Conservation (phyloP, 2,888 invertebrate species). For the Agonopterix alstromeriana region DNA sequence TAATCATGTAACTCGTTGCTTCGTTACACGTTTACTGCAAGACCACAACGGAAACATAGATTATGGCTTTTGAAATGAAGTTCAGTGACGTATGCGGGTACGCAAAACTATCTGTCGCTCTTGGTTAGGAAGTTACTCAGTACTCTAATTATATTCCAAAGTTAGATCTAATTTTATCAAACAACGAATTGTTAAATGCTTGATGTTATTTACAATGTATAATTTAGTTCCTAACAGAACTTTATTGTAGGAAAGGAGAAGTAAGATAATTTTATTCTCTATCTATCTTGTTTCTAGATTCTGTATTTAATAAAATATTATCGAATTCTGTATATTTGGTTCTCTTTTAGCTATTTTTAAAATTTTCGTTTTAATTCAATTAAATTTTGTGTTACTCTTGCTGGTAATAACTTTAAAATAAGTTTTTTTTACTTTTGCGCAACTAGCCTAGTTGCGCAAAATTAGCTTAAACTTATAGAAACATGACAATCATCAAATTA, state of each 20-base stretch:
- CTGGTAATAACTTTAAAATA: too few relatives aligned
- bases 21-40: background rate
- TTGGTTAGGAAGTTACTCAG: slow-evolving; percentile 6
- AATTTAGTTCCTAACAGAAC: slow-evolving; percentile 3
- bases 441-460: too few relatives aligned
- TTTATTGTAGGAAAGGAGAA: background rate
- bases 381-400: too few relatives aligned
- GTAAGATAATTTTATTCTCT: too few relatives aligned
- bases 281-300: too few relatives aligned
- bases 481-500: too few relatives aligned
- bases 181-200: slow-evolving; percentile 8
- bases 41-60: background rate
- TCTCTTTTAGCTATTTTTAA: too few relatives aligned
- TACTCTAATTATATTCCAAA: slow-evolving; percentile 11
- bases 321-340: too few relatives aligned
- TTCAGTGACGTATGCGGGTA: slow-evolving; percentile 11
- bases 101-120: slow-evolving; percentile 8
- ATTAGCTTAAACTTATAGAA: too few relatives aligned
- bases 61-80: background rate
- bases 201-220: slow-evolving; percentile 3
- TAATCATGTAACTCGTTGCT: background rate
- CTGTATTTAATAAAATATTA: too few relatives aligned
- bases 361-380: too few relatives aligned
- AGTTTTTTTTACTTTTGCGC: too few relatives aligned
- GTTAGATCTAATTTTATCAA: slow-evolving; percentile 11